These are phyloP conservation scores for Baronia brevicornis DNA, from an alignment of 2,888 invertebrate species.

Conservation along the genomic window DNA sequence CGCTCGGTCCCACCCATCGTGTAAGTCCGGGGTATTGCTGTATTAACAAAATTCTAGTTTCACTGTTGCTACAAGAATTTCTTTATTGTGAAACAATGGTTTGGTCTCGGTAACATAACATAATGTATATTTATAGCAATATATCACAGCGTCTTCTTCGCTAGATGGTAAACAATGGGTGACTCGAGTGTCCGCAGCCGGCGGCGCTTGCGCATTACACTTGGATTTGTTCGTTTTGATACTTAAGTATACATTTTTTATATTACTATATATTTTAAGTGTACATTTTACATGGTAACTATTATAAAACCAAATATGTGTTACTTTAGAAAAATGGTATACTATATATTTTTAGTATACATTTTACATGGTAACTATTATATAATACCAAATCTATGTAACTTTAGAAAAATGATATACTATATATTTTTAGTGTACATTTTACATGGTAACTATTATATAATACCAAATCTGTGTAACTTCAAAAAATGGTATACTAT, in stretches of 20 bases:
- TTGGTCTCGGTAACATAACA: no score
- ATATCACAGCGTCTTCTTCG: conserved; percentile 33
- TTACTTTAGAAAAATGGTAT: background rate
- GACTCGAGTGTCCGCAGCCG: conserved; percentile 36
- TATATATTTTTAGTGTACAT: background rate
- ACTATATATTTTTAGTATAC: background rate
- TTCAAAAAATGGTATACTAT: background rate
- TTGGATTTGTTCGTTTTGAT: conserved; percentile 29
- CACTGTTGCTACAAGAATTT: no score
- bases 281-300: no score
- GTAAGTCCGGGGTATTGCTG: no score
- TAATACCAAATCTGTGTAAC: background rate
- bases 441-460: no score
- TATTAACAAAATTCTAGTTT: no score
- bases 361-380: no score
- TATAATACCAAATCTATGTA: background rate
- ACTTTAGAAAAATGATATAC: background rate
- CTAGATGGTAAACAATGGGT: conserved; percentile 43
- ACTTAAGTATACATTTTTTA: conserved; percentile 26
- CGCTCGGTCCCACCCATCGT: no score
- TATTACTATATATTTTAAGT: background rate
- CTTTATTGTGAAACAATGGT: no score
- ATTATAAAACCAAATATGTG: background rate
- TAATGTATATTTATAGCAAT: conserved; percentile 35
- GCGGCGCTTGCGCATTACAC: conserved; percentile 51